Percentiles rank a stretch among this genome's conserved stretches.
Conservation (phyloP, 2,113 vertebrate species). For the Tinamus guttatus region DNA sequence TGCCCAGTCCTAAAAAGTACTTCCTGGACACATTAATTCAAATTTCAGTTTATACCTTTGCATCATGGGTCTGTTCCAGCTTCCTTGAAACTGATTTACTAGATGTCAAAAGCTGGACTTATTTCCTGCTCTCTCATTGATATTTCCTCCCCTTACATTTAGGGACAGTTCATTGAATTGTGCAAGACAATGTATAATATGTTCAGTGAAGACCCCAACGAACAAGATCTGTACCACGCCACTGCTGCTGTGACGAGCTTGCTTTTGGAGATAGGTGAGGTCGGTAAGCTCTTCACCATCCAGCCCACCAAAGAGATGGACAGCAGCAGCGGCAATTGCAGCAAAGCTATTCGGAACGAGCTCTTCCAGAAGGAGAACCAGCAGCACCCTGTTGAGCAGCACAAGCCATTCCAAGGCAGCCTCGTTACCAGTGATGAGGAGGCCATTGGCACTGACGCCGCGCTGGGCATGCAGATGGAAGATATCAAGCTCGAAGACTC, state of each 20-base stretch:
- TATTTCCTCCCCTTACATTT: background rate
- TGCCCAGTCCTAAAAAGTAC: background rate
- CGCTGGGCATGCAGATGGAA: constrained; percentile 85
- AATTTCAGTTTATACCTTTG: background rate
- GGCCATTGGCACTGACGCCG: constrained; percentile 15
- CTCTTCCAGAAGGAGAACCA: constrained; percentile 73
- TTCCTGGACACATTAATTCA: background rate
- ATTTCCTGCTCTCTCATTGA: background rate
- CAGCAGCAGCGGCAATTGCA: background rate
- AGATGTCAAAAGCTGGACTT: background rate
- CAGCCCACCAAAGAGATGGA: constrained; percentile 60
- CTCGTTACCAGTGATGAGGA: constrained; percentile 39
- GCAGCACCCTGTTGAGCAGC: constrained; percentile 45
- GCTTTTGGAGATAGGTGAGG: constrained; percentile 96
- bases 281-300: constrained; percentile 89
- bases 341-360: background rate
- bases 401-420: constrained; percentile 55
- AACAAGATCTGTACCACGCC: constrained; percentile 96
- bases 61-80: background rate
- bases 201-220: constrained; percentile 93
- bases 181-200: constrained; percentile 98
- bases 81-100: background rate
- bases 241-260: constrained; percentile 95
- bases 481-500: constrained; percentile 95
- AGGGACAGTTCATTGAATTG: constrained; percentile 98